Evolutionary conservation across 1,140 invertebrate species (phyloP), one percentile per base, ranked within the genome.

Genomic region (Drosophila lacertosa): DNA sequence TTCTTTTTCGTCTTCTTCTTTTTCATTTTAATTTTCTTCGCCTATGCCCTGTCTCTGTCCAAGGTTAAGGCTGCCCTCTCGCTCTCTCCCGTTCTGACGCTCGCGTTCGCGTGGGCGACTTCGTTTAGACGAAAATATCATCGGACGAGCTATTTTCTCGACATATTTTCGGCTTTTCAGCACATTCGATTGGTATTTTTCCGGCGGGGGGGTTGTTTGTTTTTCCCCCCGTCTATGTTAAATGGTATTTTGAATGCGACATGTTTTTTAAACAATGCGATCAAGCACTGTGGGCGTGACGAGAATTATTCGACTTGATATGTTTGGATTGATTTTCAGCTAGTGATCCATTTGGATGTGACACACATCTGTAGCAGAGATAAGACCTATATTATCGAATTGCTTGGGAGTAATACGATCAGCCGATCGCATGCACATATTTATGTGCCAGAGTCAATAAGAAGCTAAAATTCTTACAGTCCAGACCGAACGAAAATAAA

Each of bases 401-500:
- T 24, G 24, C 16, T 5, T 22, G 3, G 11, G 20, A 11, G 47
- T 62, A 62, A 51, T 42, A n/a, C 40, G 58, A 54, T 33, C 45
- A 58, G 29, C 15, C n/a, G 15, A 6, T 33, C 24, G 4, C 2
- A 9, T 4, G 4, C 4, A n/a, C 7, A 11, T 11, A 24, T 26
- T 24, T 24, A 3, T 54, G 9, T 54, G 35, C 50, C 33, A 54
- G 20, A 18, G 51, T 40, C 51, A 54, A 40, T 22, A 54, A 15
- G 26, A 39, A 65, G 26, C 35, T 39, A 26, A 29, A 40, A 15
- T 55, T 55, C 53, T 42, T 20, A 3, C 13, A 51, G 33, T 42
- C 37, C 32, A 51, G 66, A 51, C 81, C 72, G 53, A 68, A 84
- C 82, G 44, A 88, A 86, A 86, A 86, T 86, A 86, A 86, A 77